Conservation (phyloP, 2,888 invertebrate species). For the Callyntrura guangdongensis region DNA sequence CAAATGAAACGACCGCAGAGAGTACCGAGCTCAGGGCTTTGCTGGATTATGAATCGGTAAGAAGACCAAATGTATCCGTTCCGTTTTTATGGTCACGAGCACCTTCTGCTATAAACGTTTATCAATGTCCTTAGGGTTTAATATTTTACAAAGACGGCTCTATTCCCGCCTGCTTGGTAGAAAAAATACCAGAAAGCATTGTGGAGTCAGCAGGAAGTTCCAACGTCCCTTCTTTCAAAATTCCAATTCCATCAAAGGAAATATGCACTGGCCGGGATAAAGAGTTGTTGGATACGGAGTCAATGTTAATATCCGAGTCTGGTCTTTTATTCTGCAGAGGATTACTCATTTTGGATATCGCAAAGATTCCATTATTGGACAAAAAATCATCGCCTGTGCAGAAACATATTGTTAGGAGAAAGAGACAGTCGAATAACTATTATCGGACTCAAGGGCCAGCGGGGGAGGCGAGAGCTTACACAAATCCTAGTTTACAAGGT, state of each 20-base stretch:
- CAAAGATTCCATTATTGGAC: background rate
- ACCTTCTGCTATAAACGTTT: no score
- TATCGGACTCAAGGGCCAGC: constrained; percentile 25
- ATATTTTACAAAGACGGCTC: constrained; percentile 74
- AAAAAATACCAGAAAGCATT: constrained; percentile 46
- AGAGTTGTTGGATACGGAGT: background rate
- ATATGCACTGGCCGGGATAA: constrained; percentile 27
- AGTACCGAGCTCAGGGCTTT: constrained; percentile 52
- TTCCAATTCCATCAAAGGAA: constrained; percentile 43
- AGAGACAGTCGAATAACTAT: constrained; percentile 53
- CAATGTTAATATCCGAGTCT: constrained; percentile 9
- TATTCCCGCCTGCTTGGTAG: constrained; percentile 65
- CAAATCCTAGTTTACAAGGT: constrained; percentile 38
- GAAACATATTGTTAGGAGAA: no score
- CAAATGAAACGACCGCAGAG: background rate
- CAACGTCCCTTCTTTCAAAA: background rate
- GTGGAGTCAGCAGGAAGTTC: constrained; percentile 1
- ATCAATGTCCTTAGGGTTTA: constrained; percentile 74
- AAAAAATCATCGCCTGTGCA: no score
- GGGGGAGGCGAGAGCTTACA: constrained; percentile 32
- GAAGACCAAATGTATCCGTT: background rate
- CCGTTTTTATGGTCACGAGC: no score
- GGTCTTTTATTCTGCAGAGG: constrained; percentile 63
- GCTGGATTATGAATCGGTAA: constrained; percentile 64
- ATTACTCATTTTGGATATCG: constrained; percentile 52